Conservation (phyloP, 1,140 invertebrate genomes). For the Metaphire vulgaris region DNA sequence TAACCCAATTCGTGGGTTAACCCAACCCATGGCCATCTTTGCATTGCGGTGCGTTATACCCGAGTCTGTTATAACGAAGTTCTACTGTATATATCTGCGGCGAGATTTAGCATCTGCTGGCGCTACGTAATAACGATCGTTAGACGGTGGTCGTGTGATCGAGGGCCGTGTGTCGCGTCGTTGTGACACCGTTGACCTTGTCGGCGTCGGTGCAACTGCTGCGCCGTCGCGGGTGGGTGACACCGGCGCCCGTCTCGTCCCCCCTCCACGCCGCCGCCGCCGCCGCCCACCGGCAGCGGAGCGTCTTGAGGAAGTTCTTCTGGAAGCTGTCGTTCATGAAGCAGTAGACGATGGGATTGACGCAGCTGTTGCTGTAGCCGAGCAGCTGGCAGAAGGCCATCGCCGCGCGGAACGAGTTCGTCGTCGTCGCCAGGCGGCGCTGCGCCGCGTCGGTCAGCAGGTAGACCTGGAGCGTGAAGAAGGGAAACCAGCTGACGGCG, state of each 20-base stretch:
- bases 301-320: slow-evolving; percentile 19
- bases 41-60: too few relatives aligned
- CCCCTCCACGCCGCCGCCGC: neutral
- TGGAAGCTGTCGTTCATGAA: slow-evolving; percentile 29
- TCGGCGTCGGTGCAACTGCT: neutral
- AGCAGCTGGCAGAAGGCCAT: slow-evolving; percentile 21
- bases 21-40: too few relatives aligned
- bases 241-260: too few relatives aligned
- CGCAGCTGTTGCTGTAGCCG: slow-evolving; percentile 25
- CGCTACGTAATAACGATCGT: too few relatives aligned
- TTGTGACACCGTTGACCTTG: neutral
- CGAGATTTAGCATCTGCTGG: too few relatives aligned
- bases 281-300: slow-evolving; percentile 10
- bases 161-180: neutral
- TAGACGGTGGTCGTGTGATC: neutral
- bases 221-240: neutral
- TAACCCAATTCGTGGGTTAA: too few relatives aligned
- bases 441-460: neutral
- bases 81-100: too few relatives aligned
- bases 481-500: slow-evolving; percentile 26
- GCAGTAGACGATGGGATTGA: slow-evolving; percentile 25
- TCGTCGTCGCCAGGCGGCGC: neutral
- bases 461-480: slow-evolving; percentile 22
- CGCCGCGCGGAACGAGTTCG: slow-evolving; percentile 1
- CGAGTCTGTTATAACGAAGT: too few relatives aligned